Base-by-base conservation (phyloP, 2,888 invertebrate genomes). In the Cancer borealis region DNA sequence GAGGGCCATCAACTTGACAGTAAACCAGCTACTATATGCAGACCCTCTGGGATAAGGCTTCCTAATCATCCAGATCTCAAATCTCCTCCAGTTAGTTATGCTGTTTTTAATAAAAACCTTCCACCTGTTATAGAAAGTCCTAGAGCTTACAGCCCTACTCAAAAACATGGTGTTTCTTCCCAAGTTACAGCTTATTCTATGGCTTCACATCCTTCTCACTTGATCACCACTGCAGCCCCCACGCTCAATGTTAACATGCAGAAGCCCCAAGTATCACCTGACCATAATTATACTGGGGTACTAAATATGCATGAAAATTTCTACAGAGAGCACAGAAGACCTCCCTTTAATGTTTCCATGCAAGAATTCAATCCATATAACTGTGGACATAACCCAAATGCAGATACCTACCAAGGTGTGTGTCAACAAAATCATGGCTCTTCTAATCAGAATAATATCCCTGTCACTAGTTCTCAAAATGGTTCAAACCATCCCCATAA, bases 281-380 rank as follows among this genome's bases (percentile, higher is more conserved):
- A 95, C 45, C 95, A 95, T 60, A 94, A 73, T 26, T 95, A 95
- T 91, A 92, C 66, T 66, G 88, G 93, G 46, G 91, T 49, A 26
- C 60, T 54, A 60, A 92, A 84, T 47, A 47, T 84, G 84, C 93
- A 84, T 90, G 89, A 89, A 73, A 92, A 66, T 47, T 92, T 87
- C 88, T 46, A 92, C 47, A 92, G 94, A 39, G 94, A 94, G 10
- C 94, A 79, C 46, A 66, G 92, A 54, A 73, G 92, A 88, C 93
- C 95, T 66, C 95, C 95, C 21, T 95, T 95, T 73, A 95, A 93
- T 73, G 88, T 79, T 87, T 49, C 95, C 87, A 91, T 95, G 91
- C 95, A 95, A 87, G 95, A 95, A 60, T 95, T 95, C 89, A 95
- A 92, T 66, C 95, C 95, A 6, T 94, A 93, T 88, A 94, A 87